Percentiles rank a stretch among this genome's conserved stretches.
phyloP scores from a whole-genome alignment of 2,888 invertebrate species.

The Drosophila stalkeri region DNA sequence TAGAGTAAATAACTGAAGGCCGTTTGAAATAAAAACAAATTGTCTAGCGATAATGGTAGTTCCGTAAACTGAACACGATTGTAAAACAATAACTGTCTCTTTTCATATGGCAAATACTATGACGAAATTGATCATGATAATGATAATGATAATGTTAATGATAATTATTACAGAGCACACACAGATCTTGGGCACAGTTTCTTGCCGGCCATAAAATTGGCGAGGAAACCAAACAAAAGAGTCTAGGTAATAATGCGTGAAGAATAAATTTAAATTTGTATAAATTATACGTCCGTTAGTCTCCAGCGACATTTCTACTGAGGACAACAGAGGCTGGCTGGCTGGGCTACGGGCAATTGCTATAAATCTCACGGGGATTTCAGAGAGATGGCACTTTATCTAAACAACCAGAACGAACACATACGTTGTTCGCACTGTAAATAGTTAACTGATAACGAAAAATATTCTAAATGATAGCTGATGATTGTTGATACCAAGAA shows the following conservation, averaged over 20 bases:
- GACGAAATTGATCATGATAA: constrained; percentile 5
- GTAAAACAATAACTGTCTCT: constrained; percentile 27
- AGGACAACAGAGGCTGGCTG: constrained; percentile 10
- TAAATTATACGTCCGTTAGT: constrained; percentile 52
- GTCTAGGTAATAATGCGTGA: constrained; percentile 60
- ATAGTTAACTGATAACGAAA: constrained; percentile 30
- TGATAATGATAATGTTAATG: not conserved
- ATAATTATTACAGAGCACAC: not conserved
- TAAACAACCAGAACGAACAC: constrained; percentile 5
- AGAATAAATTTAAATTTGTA: constrained; percentile 63
- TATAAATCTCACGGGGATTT: constrained; percentile 71
- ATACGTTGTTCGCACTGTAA: not conserved
- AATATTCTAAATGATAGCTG: constrained; percentile 1
- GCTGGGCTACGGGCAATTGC: not conserved
- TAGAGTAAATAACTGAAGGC: not conserved
- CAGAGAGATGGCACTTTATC: constrained; percentile 37
- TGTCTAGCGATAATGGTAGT: constrained; percentile 19
- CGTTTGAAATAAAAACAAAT: not conserved
- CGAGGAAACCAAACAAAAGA: constrained; percentile 46
- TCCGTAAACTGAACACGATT: constrained; percentile 22
- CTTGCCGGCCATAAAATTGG: constrained; percentile 31
- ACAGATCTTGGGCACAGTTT: constrained; percentile 2
- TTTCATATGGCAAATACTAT: constrained; percentile 17
- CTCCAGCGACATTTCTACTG: constrained; percentile 3
- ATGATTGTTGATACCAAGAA: constrained; percentile 6